Evolutionary conservation across 1,140 invertebrate genomes (phyloP).

Genomic region (Elysia chlorotica): DNA sequence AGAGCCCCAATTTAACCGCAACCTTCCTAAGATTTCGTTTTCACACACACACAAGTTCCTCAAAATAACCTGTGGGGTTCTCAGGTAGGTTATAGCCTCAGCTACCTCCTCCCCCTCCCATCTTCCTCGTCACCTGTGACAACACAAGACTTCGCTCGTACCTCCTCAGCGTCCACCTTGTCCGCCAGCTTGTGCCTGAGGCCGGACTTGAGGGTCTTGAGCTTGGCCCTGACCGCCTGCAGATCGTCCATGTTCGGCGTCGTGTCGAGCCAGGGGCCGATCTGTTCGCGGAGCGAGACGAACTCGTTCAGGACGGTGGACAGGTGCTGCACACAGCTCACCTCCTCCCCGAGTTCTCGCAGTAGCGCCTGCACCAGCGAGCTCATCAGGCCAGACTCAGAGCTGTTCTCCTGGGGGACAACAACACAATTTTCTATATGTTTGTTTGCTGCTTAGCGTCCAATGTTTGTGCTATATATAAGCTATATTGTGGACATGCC

Average conservation of each 20-base stretch:
- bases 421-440: no score
- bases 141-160: no score
- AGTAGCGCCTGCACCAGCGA: constrained; percentile 34
- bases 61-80: no score
- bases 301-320: constrained; percentile 30
- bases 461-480: no score
- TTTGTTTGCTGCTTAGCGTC: no score
- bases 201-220: constrained; percentile 43
- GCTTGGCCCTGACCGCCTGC: constrained; percentile 26
- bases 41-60: no score
- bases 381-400: constrained; percentile 32
- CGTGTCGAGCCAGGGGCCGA: constrained; percentile 36
- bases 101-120: no score
- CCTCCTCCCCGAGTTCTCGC: constrained; percentile 33
- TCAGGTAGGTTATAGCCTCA: no score
- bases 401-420: constrained; percentile 31
- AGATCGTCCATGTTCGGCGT: constrained; percentile 35
- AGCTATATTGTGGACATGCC: no score
- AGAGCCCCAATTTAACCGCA: no score
- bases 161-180: constrained; percentile 46
- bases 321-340: constrained; percentile 31
- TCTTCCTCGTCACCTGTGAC: no score
- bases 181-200: constrained; percentile 45
- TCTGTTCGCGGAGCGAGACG: constrained; percentile 23
- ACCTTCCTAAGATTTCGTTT: no score